A percentile compares a stretch with the other conserved stretches of the same genome.
Evolutionary conservation across 2,888 invertebrate species (phyloP).

Genomic region (Tetragonisca angustula): DNA sequence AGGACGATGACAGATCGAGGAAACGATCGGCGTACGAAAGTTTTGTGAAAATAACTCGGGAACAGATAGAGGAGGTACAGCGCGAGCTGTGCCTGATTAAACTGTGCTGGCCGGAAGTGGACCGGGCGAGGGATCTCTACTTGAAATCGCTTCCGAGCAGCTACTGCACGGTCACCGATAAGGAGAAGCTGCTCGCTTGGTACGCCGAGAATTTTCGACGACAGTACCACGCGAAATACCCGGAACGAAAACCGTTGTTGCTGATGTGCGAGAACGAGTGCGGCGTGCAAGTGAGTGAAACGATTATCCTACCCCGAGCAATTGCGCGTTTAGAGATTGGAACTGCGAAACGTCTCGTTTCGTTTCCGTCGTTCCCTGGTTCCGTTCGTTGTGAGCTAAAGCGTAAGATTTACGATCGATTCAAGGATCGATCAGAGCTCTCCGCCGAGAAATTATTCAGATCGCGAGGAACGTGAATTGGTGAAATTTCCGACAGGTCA

Average conservation of each 20-base stretch:
- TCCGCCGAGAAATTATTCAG: not conserved
- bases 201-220: constrained; percentile 92
- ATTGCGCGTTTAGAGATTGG: not conserved
- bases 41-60: constrained; percentile 81
- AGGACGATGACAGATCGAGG: not conserved
- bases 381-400: not conserved
- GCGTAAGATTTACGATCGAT: not conserved
- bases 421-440: not conserved
- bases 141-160: constrained; percentile 87
- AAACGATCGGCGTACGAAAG: not conserved
- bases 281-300: constrained; percentile 87
- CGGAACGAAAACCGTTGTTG: constrained; percentile 88
- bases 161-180: constrained; percentile 88
- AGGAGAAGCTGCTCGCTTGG: constrained; percentile 89
- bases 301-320: not conserved
- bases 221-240: constrained; percentile 87
- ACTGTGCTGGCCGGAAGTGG: constrained; percentile 87
- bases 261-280: constrained; percentile 91
- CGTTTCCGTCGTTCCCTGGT: not conserved
- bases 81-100: constrained; percentile 87
- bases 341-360: too few relatives aligned
- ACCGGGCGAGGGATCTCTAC: constrained; percentile 80
- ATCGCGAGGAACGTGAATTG: not conserved
- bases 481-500: not conserved
- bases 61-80: constrained; percentile 86